Base-by-base conservation (phyloP, 2,113 vertebrate genomes). In the Dasyprocta punctata region DNA sequence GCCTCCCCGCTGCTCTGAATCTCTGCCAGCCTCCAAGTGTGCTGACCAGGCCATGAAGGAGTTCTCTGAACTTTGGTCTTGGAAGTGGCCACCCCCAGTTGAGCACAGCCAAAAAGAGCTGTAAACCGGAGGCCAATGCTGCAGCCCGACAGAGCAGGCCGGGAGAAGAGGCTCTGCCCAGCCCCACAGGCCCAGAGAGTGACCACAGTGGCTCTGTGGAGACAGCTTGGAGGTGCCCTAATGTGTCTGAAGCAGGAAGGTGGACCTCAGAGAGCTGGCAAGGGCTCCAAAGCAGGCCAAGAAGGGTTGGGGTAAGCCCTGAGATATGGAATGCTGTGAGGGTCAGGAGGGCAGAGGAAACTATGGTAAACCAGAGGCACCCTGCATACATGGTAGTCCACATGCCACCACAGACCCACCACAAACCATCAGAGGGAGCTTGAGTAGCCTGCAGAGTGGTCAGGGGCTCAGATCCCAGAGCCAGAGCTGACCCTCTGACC, bases 151-250 rank as follows among this genome's bases (percentile, higher is more conserved):
- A n/a, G 24, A 36, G 38, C 5, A 5, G 22, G 16, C 12, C 1
- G 2, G 1, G 19, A 65, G 7, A 17, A 0, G 5, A 7, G 41
- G 33, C n/a, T 5, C 3, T 38, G 1, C 16, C 1, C 2, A 4
- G 7, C 28, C 30, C n/a, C n/a, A 19, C 2, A 1, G n/a, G 49
- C 9, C 6, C 3, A n/a, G 33, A n/a, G 33, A 0, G 5, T 13
- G 22, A 61, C 7, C 38, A 6, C 47, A 22, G 38, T 4, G 0
- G 3, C 0, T 33, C n/a, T 20, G 1, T 36, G 24, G 5, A 9
- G 78, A 38, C 38, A 44, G 71, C 71, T n/a, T 28, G 38, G 71
- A 6, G 24, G 71, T 44, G 71, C 38, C 71, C 71, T 13, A 14
- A 75, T 5, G 41, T 5, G 13, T 14, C 71, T 75, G 41, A 11